Conservation (phyloP, 2,113 vertebrate species). For the Heterochromis multidens region DNA sequence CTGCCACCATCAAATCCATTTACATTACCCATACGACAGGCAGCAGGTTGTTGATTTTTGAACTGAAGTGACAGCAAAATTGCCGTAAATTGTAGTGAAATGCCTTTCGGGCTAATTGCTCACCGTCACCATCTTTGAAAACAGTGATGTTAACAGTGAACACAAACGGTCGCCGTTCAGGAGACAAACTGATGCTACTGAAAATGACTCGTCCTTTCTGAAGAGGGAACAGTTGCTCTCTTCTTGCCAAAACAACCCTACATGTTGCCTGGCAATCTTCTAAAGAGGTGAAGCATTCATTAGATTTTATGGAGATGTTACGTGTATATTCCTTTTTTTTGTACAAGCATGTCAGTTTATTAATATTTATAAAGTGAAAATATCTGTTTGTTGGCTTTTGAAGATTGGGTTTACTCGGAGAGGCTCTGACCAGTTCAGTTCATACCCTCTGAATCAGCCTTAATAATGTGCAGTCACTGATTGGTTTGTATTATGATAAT, state of each 20-base stretch:
- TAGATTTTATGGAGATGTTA: background rate
- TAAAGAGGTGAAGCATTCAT: background rate
- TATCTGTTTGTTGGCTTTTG: background rate
- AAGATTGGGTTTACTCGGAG: background rate
- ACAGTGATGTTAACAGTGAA: background rate
- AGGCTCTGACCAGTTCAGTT: background rate
- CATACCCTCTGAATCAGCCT: background rate
- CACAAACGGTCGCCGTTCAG: too few species aligned
- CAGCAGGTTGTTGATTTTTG: background rate
- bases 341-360: conserved; percentile 10
- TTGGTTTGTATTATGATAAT: background rate
- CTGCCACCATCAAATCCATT: background rate
- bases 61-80: background rate
- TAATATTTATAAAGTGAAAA: background rate
- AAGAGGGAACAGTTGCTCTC: background rate
- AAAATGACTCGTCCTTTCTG: background rate
- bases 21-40: too few species aligned
- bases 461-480: background rate
- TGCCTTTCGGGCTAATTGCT: background rate
- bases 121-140: background rate
- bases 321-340: background rate
- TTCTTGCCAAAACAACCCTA: background rate
- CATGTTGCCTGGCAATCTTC: background rate
- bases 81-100: background rate
- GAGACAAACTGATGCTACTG: too few species aligned